Base-by-base conservation (phyloP, 1,140 invertebrate genomes). In the Branchinecta lynchi region DNA sequence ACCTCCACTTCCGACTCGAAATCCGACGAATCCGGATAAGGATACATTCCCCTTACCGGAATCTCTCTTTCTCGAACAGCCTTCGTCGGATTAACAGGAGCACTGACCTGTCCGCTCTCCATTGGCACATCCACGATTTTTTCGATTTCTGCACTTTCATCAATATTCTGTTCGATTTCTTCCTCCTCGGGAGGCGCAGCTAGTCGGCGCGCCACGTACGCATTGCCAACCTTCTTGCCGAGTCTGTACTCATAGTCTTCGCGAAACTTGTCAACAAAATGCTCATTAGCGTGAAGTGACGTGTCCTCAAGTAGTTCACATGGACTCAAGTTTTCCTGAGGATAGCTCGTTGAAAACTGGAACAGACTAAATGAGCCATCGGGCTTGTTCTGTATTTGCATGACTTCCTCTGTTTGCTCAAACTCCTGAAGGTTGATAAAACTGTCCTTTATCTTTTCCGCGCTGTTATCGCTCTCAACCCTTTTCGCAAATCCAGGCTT, bases 401-500 rank as follows among this genome's bases (percentile, higher is more conserved):
- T 15, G 15, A 43, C 20, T 20, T 68, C 67, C 43, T 43, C 20
- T 17, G n/a, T 12, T 20, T 20, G 15, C 12, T 60, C 9, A 67
- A 51, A 45, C 9, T 66, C 66, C 8, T 12, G 7, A 67, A 45
- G 15, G 12, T 12, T 6, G n/a, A 15, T 51, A 65, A 12, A 67
- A 5, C 72, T 71, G 9, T 67, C 67, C 67, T 67, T 46, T n/a
- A 75, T 68, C 15, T 74, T 71, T 44, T 73, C 69, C 43, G 75
- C 74, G 67, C 74, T 73, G 17, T 74, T 60, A 60, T 60, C 17
- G 51, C 12, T 15, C 17, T 60, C 51, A 15, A 60, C 17, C 51
- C 51, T 60, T 60, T 6, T 60, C 1, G 51, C 51, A 20, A 60
- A 60, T 15, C 51, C 51, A 60, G 51, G 51, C 17, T 60, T 60